Base-by-base conservation (phyloP, 1,140 invertebrate genomes). In the Drosophila pseudoobscura region DNA sequence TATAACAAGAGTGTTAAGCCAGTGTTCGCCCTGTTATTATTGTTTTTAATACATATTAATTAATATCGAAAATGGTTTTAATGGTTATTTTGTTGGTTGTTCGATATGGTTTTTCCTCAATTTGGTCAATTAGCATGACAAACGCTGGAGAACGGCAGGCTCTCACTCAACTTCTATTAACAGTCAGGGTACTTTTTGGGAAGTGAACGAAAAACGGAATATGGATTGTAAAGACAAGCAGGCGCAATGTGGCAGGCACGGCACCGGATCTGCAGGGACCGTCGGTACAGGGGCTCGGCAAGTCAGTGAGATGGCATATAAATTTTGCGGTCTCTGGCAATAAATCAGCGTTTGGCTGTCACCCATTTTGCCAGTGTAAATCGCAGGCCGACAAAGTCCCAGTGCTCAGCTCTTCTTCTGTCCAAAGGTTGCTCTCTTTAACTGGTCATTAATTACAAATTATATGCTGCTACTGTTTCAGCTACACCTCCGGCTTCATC, bases 271-370 rank as follows among this genome's bases (percentile, higher is more conserved):
- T 53, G 39, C 17, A 62, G 24, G 35, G 35, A 39, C 35, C 13
- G 35, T 11, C 60, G 57, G 45, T 44, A 54, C 54, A 58, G 60
- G 49, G 64, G 52, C 54, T 59, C 49, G 71, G 65, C 72, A 53
- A 66, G 70, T 85, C 84, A 70, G 68, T 24, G 41, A 74, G 78
- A 65, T 87, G 82, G 69, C 84, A 89, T 84, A 89, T 89, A 89
- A 89, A 89, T 89, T 89, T 73, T 89, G 87, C 61, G 80, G 87
- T 85, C 69, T 78, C 31, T 73, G 78, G 84, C 68, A 66, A 89
- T 89, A 89, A 89, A 89, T 89, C 87, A 89, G 87, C 78, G 85
- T 89, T 89, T 85, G 87, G 75, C 87, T 89, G 87, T 89, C 87
- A 78, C 66, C 75, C 76, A 62, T 82, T 79, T 76, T 78, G 78